A percentile compares a stretch with the other conserved stretches of the same genome.
These are phyloP conservation scores for Magallana angulata DNA, from an alignment of 1,140 invertebrate genomes.

Conservation along the genomic window DNA sequence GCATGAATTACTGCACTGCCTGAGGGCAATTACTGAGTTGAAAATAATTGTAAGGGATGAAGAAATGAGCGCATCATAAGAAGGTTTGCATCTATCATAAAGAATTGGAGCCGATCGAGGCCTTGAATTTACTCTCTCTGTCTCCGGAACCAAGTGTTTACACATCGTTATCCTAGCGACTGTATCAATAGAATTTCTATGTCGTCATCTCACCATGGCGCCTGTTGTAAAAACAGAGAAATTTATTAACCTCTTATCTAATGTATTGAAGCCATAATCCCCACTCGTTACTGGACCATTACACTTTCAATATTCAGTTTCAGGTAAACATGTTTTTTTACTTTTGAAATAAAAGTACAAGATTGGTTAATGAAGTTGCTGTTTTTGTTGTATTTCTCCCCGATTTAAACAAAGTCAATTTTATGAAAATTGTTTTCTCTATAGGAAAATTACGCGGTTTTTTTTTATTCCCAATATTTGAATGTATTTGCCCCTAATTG, in stretches of 20 bases:
- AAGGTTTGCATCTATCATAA: not conserved
- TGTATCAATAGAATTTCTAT: not conserved
- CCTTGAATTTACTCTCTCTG: not conserved
- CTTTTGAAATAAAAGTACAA: not conserved
- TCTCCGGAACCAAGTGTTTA: not conserved
- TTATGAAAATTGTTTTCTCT: not conserved
- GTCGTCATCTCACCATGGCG: not conserved
- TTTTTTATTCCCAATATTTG: not conserved
- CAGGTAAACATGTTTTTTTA: conserved; percentile 22
- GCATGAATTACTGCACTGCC: conserved; percentile 18
- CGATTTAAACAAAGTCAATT: not conserved
- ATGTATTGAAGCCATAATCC: not conserved
- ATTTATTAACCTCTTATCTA: conserved; percentile 26
- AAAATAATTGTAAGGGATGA: conserved; percentile 34
- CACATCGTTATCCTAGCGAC: not conserved
- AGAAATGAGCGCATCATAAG: not conserved
- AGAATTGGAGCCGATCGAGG: not conserved
- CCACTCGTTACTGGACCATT: not conserved
- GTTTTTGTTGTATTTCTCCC: not conserved
- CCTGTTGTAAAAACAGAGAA: not conserved
- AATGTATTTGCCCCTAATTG: not conserved
- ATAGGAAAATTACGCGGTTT: not conserved
- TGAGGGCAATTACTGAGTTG: not conserved
- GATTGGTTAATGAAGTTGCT: not conserved
- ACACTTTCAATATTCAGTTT: not conserved